Percentiles rank a stretch among this genome's conserved stretches.
These are phyloP conservation scores for Pogonus chalceus DNA, from an alignment of 1,140 invertebrate species.

Conservation along the genomic window DNA sequence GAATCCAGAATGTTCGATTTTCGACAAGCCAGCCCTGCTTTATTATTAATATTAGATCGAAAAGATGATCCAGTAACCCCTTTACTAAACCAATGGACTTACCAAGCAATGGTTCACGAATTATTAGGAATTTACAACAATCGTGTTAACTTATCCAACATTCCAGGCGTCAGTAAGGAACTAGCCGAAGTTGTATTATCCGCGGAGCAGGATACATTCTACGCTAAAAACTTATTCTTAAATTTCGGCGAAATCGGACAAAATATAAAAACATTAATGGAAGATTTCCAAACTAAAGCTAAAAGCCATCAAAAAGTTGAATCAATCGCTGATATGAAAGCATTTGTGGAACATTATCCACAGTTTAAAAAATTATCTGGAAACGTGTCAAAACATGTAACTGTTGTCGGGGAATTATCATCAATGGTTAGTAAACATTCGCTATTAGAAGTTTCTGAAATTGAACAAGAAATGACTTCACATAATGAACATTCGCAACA, in stretches of 20 bases:
- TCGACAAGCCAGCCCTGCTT: slow-evolving; percentile 50
- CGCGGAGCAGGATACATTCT: slow-evolving; percentile 95
- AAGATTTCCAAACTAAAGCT: slow-evolving; percentile 93
- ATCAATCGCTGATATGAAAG: slow-evolving; percentile 97
- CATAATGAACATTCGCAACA: slow-evolving; percentile 86
- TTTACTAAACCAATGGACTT: slow-evolving; percentile 98
- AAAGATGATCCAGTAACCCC: slow-evolving; percentile 93
- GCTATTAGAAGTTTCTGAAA: slow-evolving; percentile 87
- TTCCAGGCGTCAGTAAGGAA: slow-evolving; percentile 79
- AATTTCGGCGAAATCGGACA: slow-evolving; percentile 98
- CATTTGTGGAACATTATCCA: slow-evolving; percentile 96
- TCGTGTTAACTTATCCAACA: slow-evolving; percentile 76
- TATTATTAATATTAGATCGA: slow-evolving; percentile 82
- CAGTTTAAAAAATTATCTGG: slow-evolving; percentile 99
- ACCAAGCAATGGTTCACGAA: slow-evolving; percentile 99
- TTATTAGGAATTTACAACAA: slow-evolving; percentile 91
- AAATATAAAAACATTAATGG: slow-evolving; percentile 94
- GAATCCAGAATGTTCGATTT: slow-evolving; percentile 83
- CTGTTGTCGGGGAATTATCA: slow-evolving; percentile 90
- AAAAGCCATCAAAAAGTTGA: slow-evolving; percentile 96
- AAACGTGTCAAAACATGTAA: slow-evolving; percentile 95
- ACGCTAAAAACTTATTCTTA: slow-evolving; percentile 87
- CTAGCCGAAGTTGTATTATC: slow-evolving; percentile 88
- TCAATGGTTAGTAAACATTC: slow-evolving; percentile 66
- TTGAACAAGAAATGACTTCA: slow-evolving; percentile 92